These are phyloP conservation scores for Bellardia pandia DNA, from an alignment of 2,888 invertebrate genomes.

Conservation along the genomic window DNA sequence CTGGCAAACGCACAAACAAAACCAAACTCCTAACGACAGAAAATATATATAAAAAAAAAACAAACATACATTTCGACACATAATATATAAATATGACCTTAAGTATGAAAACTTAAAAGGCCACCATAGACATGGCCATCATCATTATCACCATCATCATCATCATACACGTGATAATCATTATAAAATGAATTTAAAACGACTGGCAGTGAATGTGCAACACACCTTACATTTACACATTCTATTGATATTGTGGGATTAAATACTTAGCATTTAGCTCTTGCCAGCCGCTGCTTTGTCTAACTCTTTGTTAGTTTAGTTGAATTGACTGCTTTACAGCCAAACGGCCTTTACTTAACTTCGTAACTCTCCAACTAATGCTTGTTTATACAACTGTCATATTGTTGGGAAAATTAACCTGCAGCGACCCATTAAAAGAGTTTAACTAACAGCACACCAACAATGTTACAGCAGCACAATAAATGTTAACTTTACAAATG, in stretches of 20 bases:
- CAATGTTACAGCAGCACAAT: constrained; percentile 30
- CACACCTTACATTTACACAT: constrained; percentile 37
- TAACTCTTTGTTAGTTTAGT: constrained; percentile 20
- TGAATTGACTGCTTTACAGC: constrained; percentile 2
- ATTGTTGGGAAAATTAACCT: constrained; percentile 67
- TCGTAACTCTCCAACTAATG: constrained; percentile 14
- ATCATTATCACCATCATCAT: not conserved
- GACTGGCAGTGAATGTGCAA: constrained; percentile 28
- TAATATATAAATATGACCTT: constrained; percentile 33
- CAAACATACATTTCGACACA: constrained; percentile 3
- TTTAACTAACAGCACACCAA: constrained; percentile 34
- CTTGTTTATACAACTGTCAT: constrained; percentile 40
- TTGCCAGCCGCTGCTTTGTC: not conserved
- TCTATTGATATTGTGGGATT: not conserved
- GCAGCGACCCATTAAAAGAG: constrained; percentile 63
- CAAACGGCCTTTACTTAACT: constrained; percentile 23
- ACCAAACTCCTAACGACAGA: not conserved
- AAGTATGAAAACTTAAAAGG: constrained; percentile 23
- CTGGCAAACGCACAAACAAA: not conserved
- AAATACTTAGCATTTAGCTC: constrained; percentile 16
- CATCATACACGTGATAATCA: constrained; percentile 17
- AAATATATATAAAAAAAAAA: not conserved
- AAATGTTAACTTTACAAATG: constrained; percentile 43
- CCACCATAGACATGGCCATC: constrained; percentile 16
- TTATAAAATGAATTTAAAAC: constrained; percentile 1